A percentile compares a stretch with the other conserved stretches of the same genome.
Evolutionary conservation across 37 sponge, comb jelly and placozoan genomes (phyloP).

Genomic region (Halichondria panicea): DNA sequence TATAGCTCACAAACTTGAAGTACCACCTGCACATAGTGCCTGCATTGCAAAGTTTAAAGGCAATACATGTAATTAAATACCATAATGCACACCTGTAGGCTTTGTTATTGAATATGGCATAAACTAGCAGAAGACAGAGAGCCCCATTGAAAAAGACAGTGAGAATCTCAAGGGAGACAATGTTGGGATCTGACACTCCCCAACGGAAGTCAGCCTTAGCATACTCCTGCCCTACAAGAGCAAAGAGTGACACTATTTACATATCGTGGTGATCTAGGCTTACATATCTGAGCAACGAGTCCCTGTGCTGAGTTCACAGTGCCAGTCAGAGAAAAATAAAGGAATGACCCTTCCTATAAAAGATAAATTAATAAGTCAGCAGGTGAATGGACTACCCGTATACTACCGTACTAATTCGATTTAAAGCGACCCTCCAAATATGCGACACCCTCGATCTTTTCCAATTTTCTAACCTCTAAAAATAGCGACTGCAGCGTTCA

Average conservation of each 20-base stretch:
- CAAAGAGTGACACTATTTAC: no score
- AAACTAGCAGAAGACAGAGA: conserved; percentile 50
- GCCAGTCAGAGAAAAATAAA: conserved; percentile 48
- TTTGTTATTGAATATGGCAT: conserved; percentile 46
- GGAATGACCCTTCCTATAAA: conserved; percentile 48
- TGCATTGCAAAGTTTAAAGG: conserved; percentile 3
- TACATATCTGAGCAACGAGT: conserved; percentile 42
- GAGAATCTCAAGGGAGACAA: conserved; percentile 69
- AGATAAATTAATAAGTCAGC: neutral
- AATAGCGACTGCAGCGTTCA: no score
- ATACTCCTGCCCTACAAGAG: conserved; percentile 79
- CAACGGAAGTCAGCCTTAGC: conserved; percentile 72
- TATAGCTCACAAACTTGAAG: conserved; percentile 76
- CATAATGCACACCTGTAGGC: conserved; percentile 53
- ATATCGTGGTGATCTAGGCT: no score
- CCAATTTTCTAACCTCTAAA: no score
- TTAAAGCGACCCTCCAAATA: no score
- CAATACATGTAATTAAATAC: neutral
- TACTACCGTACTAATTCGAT: no score
- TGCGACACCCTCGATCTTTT: no score
- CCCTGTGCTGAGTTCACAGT: conserved; percentile 47
- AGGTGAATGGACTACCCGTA: neutral
- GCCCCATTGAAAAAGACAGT: conserved; percentile 60
- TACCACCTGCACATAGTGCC: conserved; percentile 65
- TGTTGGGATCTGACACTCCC: conserved; percentile 66